Percentiles rank a stretch among this genome's conserved stretches.
Evolutionary conservation across 2,113 vertebrate genomes (phyloP).

Genomic region (Rostratula benghalensis): DNA sequence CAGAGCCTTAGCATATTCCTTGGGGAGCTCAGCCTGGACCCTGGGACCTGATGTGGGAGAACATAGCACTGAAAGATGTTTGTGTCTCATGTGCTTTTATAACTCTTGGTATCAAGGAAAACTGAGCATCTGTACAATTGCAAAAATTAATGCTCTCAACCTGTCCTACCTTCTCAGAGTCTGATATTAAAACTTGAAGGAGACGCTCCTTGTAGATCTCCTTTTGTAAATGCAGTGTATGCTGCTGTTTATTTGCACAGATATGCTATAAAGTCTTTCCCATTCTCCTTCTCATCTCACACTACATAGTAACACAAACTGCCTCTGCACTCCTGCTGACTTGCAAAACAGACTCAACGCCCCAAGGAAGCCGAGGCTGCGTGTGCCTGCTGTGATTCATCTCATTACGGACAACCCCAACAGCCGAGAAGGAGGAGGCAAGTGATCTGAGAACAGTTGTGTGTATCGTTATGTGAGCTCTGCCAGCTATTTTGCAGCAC

Average conservation of each 20-base stretch:
- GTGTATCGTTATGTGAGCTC: neutral
- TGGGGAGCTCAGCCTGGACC: neutral
- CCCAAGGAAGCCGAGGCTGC: neutral
- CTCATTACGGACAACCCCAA: conserved; percentile 1
- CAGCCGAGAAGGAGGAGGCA: neutral
- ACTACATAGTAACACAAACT: neutral
- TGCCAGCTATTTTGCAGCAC: conserved; percentile 9
- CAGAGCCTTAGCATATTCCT: neutral
- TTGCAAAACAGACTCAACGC: conserved; percentile 5
- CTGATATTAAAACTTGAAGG: neutral
- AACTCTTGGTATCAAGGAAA: neutral
- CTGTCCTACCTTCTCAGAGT: neutral
- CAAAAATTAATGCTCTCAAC: neutral
- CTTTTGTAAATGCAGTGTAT: neutral
- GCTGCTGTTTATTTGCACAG: neutral
- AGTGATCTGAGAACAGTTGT: neutral
- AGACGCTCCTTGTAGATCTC: neutral
- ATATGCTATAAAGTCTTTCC: neutral
- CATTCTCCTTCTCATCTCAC: neutral
- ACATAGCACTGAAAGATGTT: neutral
- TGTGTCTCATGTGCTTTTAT: neutral
- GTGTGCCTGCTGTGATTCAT: neutral
- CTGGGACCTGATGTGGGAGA: neutral
- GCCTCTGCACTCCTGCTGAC: neutral
- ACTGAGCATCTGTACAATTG: neutral